Conservation (phyloP, 2,888 invertebrate species). For the Lamellibrachia satsuma region DNA sequence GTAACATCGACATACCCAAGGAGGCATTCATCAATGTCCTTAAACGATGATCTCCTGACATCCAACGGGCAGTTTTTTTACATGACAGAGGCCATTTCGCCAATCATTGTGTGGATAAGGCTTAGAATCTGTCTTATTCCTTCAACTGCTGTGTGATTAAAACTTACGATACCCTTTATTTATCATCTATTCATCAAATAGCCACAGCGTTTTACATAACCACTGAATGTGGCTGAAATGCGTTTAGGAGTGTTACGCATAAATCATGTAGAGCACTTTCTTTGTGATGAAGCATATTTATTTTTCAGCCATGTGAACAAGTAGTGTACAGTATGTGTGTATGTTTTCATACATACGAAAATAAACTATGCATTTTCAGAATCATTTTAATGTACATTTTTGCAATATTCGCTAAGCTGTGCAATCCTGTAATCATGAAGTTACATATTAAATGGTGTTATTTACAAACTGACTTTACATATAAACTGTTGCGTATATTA, state of each 20-base stretch:
- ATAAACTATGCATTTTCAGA: background rate
- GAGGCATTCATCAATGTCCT: constrained; percentile 93
- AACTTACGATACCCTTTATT: too few species aligned
- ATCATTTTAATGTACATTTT: background rate
- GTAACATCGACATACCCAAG: constrained; percentile 89
- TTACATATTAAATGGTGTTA: too few species aligned
- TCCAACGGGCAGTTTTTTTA: background rate
- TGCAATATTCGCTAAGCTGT: background rate
- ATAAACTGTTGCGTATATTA: background rate
- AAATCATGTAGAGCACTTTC: background rate
- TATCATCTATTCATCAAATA: too few species aligned
- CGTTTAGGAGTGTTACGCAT: background rate
- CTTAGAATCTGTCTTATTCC: too few species aligned
- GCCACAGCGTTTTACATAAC: background rate
- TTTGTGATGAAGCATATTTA: background rate
- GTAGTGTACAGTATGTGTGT: background rate
- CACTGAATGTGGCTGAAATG: background rate
- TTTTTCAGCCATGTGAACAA: background rate
- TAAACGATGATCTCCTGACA: constrained; percentile 67
- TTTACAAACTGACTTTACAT: too few species aligned
- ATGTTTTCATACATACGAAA: background rate
- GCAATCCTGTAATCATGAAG: background rate
- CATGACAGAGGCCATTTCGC: background rate
- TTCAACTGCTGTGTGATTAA: too few species aligned
- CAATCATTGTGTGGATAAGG: background rate